A percentile compares a stretch with the other conserved stretches of the same genome.
Evolutionary conservation across 1,140 invertebrate genomes (phyloP).

Genomic region (Leptopilina clavipes): DNA sequence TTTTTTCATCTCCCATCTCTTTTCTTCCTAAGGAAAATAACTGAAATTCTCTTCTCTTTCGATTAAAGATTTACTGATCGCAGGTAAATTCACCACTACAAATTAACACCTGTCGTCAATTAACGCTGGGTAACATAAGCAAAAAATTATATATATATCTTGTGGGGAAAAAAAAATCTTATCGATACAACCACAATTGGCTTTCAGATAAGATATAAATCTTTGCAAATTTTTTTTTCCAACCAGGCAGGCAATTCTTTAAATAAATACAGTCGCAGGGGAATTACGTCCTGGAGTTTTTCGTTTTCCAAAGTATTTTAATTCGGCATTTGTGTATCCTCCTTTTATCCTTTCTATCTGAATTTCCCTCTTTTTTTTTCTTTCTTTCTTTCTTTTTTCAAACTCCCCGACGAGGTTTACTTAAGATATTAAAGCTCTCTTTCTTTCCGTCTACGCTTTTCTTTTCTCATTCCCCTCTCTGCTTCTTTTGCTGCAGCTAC

Average conservation of each 20-base stretch:
- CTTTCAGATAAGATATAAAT: not conserved
- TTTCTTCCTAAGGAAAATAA: not conserved
- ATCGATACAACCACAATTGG: not conserved
- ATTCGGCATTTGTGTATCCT: constrained; percentile 69
- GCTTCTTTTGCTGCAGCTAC: not conserved
- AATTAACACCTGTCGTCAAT: constrained; percentile 27
- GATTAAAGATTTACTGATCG: not conserved
- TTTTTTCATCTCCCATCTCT: constrained; percentile 25
- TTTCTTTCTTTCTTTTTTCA: constrained; percentile 55
- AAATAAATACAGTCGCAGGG: constrained; percentile 7
- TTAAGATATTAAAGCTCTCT: constrained; percentile 74
- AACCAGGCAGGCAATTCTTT: not conserved
- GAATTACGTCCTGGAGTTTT: constrained; percentile 20
- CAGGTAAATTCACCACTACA: constrained; percentile 18
- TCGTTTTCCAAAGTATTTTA: constrained; percentile 63
- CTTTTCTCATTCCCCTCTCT: constrained; percentile 35
- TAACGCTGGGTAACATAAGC: not conserved
- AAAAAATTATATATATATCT: constrained; percentile 14
- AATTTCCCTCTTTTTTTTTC: constrained; percentile 44
- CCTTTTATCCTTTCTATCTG: constrained; percentile 50
- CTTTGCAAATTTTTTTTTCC: not conserved
- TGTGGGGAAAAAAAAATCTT: not conserved
- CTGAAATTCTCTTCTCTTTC: not conserved
- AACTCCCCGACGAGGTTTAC: constrained; percentile 63
- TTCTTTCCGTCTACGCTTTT: constrained; percentile 53